Evolutionary conservation across 1,140 invertebrate species (phyloP).

Genomic region (Brachionus plicatilis): DNA sequence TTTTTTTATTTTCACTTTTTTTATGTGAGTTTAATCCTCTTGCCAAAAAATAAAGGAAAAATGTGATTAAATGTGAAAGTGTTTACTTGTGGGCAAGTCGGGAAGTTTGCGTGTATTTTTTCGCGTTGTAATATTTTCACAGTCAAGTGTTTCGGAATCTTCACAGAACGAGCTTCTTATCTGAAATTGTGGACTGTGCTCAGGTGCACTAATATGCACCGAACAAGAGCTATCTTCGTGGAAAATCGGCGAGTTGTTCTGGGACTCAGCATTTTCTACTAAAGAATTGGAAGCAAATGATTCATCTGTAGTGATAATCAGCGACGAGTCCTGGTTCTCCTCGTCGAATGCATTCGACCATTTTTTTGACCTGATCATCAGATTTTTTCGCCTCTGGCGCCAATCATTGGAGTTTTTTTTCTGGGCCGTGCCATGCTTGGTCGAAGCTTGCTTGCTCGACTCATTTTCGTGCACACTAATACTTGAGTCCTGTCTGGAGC

Average conservation of each 20-base stretch:
- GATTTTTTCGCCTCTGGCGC: neutral
- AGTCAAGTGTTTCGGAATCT: neutral
- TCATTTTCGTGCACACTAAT: neutral
- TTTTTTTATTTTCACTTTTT: no score
- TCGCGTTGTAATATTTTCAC: neutral
- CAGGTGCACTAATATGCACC: neutral
- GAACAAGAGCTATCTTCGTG: neutral
- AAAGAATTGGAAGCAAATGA: conserved; percentile 2
- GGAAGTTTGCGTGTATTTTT: neutral
- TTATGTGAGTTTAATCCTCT: no score
- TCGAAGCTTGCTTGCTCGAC: neutral
- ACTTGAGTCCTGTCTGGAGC: conserved; percentile 19
- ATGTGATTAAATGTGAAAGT: neutral
- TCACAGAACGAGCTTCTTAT: neutral
- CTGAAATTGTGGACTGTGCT: neutral
- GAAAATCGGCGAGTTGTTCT: neutral
- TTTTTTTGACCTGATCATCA: conserved; percentile 18
- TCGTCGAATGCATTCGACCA: conserved; percentile 30
- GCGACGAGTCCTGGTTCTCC: neutral
- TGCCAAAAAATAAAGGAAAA: neutral
- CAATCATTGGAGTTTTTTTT: conserved; percentile 10
- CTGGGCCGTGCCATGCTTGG: neutral
- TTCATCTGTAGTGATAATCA: neutral
- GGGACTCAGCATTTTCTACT: neutral
- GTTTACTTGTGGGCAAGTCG: neutral